These are phyloP conservation scores for Isurus oxyrinchus DNA, from an alignment of 2,113 vertebrate species.

Conservation along the genomic window DNA sequence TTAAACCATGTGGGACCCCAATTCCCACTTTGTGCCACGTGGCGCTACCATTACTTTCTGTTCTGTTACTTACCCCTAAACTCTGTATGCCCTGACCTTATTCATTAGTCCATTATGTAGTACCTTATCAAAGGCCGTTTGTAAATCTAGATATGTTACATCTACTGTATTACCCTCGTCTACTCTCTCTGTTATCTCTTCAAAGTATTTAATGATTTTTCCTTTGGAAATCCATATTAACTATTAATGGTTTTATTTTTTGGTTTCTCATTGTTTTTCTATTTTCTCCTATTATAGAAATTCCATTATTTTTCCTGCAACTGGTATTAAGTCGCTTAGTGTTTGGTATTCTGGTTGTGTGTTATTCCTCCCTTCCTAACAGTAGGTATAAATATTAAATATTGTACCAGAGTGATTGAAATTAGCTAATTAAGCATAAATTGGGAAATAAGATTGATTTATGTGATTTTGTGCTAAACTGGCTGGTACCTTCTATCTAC, in stretches of 20 bases:
- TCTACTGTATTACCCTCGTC: not conserved
- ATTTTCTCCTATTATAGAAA: not conserved
- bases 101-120: not conserved
- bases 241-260: not conserved
- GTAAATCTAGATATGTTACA: no score
- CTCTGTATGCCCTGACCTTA: no score
- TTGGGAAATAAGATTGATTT: not conserved
- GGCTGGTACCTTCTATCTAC: not conserved
- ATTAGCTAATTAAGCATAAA: not conserved
- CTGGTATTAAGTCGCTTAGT: not conserved
- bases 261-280: not conserved
- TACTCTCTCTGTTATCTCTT: not conserved
- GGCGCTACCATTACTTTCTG: not conserved
- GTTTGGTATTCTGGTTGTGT: no score
- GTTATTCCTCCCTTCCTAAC: no score
- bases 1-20: not conserved
- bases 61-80: not conserved
- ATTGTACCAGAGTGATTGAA: not conserved
- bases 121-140: not conserved
- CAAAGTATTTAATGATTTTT: not conserved
- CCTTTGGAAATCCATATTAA: not conserved
- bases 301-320: not conserved
- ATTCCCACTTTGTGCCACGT: not conserved
- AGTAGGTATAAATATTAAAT: no score
- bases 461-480: not conserved